These are phyloP conservation scores for Lacanobia oleracea DNA, from an alignment of 2,888 invertebrate species.

Conservation along the genomic window DNA sequence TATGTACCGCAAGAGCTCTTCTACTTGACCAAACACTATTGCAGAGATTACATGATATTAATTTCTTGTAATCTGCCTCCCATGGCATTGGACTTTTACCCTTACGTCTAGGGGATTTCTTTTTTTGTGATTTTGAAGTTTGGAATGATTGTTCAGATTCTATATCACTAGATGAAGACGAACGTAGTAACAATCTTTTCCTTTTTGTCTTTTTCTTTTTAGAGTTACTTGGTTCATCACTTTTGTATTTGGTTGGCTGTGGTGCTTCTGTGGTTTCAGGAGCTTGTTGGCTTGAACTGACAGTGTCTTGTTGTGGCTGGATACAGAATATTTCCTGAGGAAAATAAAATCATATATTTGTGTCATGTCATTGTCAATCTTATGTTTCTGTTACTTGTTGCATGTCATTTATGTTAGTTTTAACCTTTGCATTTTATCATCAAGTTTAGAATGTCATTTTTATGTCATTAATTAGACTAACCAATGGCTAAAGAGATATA, in stretches of 20 bases:
- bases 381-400: background rate
- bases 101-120: constrained; percentile 1
- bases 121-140: constrained; percentile 20
- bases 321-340: constrained; percentile 37
- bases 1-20: constrained; percentile 52
- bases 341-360: constrained; percentile 3
- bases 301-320: constrained; percentile 65
- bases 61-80: constrained; percentile 68
- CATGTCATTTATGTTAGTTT: background rate
- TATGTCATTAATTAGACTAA: no score
- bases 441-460: no score
- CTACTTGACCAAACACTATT: constrained; percentile 46
- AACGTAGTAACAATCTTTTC: constrained; percentile 24
- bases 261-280: constrained; percentile 28
- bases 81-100: constrained; percentile 55
- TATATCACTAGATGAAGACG: constrained; percentile 43
- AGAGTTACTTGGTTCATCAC: constrained; percentile 3
- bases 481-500: no score
- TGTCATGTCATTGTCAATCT: no score
- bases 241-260: background rate
- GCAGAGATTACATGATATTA: constrained; percentile 74
- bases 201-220: constrained; percentile 29
- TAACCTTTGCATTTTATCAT: no score
- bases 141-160: constrained; percentile 45
- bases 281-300: constrained; percentile 67